A percentile compares a stretch with the other conserved stretches of the same genome.
These are phyloP conservation scores for Neodon shergylaensis DNA, from an alignment of 2,113 vertebrate genomes.

Conservation along the genomic window DNA sequence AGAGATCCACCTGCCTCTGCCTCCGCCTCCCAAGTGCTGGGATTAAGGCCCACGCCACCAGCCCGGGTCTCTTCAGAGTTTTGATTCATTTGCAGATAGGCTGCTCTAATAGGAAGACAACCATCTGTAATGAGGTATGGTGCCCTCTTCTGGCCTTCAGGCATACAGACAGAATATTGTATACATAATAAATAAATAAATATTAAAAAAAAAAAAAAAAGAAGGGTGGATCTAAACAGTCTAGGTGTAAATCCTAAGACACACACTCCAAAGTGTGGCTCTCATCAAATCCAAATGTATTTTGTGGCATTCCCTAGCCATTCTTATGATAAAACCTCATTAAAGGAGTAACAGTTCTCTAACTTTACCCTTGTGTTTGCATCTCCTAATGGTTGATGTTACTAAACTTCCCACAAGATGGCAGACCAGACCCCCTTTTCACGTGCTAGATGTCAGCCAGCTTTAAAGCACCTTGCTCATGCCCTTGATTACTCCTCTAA, in stretches of 20 bases:
- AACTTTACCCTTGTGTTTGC: neutral
- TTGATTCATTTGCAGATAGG: neutral
- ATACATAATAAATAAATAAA: too few species aligned
- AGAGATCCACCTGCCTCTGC: too few species aligned
- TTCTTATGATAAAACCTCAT: neutral
- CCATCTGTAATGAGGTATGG: too few species aligned
- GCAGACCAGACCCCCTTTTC: conserved; percentile 52
- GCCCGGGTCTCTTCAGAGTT: neutral
- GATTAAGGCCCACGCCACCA: too few species aligned
- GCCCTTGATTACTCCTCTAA: conserved; percentile 14
- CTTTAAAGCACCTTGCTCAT: neutral
- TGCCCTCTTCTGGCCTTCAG: too few species aligned
- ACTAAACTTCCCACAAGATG: conserved; percentile 64
- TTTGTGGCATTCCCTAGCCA: neutral
- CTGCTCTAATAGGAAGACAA: neutral
- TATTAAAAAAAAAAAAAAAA: too few species aligned
- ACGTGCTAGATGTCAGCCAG: neutral
- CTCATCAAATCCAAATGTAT: neutral
- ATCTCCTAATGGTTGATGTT: neutral
- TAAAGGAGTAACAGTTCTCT: neutral
- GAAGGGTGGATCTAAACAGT: neutral
- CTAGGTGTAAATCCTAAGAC: neutral
- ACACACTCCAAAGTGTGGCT: neutral
- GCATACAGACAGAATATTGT: too few species aligned
- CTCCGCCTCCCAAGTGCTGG: too few species aligned